These are phyloP conservation scores for Limnodromus scolopaceus DNA, from an alignment of 2,797 vertebrate genomes.

Conservation along the genomic window DNA sequence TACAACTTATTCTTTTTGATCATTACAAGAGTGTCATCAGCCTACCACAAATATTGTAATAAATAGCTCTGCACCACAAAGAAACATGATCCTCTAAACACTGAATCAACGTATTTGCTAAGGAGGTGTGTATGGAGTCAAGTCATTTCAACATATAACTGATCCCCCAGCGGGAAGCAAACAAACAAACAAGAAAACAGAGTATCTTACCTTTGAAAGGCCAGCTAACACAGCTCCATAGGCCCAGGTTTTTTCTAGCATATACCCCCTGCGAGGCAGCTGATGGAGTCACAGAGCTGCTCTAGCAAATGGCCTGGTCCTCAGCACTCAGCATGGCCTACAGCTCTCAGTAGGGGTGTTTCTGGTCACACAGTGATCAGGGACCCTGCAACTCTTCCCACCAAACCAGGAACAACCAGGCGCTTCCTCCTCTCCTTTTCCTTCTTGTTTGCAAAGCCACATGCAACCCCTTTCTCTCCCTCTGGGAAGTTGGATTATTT, in stretches of 20 bases:
- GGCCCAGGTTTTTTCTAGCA: not conserved
- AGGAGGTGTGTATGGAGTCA: not conserved
- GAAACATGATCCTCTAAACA: constrained; percentile 28
- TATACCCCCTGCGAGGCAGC: not conserved
- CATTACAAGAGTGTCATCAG: constrained; percentile 24
- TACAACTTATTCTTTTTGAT: constrained; percentile 45
- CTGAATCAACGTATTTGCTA: constrained; percentile 9
- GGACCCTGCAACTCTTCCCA: not conserved
- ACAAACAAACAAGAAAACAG: constrained; percentile 27
- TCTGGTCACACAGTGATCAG: not conserved
- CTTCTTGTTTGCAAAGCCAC: not conserved
- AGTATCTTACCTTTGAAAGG: not conserved
- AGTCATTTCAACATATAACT: not conserved
- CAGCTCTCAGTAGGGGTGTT: not conserved
- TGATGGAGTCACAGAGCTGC: not conserved
- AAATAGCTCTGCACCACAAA: constrained; percentile 32
- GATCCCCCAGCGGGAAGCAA: not conserved
- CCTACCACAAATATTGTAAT: constrained; percentile 17
- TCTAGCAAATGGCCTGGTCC: not conserved
- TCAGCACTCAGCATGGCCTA: not conserved
- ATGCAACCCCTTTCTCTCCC: rapidly evolving
- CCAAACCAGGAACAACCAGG: not conserved
- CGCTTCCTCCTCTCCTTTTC: not conserved
- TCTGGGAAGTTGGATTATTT: not conserved
- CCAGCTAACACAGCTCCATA: not conserved